These are phyloP conservation scores for Ectemnius continuus DNA, from an alignment of 2,888 invertebrate species.

Conservation along the genomic window DNA sequence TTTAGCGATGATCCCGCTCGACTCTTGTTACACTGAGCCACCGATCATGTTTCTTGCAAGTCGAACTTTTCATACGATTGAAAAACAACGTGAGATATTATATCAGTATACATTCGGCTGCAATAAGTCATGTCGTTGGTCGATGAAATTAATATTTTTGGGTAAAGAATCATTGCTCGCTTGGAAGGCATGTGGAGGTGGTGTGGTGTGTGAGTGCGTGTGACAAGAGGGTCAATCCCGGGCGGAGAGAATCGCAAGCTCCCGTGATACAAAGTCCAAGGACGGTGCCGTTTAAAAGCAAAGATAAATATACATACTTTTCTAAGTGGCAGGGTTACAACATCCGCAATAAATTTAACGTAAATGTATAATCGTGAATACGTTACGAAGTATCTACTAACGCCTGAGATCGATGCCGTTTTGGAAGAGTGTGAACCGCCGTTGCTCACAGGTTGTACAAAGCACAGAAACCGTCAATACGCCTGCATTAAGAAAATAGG, in stretches of 20 bases:
- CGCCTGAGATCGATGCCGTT: conserved; percentile 58
- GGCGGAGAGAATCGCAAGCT: conserved; percentile 31
- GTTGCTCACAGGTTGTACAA: conserved; percentile 31
- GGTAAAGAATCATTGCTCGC: conserved; percentile 1
- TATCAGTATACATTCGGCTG: too few species aligned
- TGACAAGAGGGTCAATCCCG: conserved; percentile 6
- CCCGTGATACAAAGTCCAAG: conserved; percentile 16
- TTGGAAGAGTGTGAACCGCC: conserved; percentile 3
- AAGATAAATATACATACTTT: conserved; percentile 53
- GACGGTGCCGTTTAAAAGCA: conserved; percentile 26
- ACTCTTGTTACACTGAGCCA: background rate
- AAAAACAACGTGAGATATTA: too few species aligned
- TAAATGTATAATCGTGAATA: conserved; percentile 73
- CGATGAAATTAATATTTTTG: conserved; percentile 9
- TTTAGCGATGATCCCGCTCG: conserved; percentile 1
- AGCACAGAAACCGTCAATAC: conserved; percentile 11
- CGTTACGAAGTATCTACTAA: conserved; percentile 65
- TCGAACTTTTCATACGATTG: background rate
- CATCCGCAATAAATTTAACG: conserved; percentile 73
- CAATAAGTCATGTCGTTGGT: background rate
- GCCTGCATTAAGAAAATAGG: background rate
- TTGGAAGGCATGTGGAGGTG: too few species aligned
- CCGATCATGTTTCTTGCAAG: background rate
- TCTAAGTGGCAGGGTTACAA: conserved; percentile 68
- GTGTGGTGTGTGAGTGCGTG: background rate